Evolutionary conservation across 2,797 vertebrate species (phyloP).

Genomic region (Syngnathus rostellatus): DNA sequence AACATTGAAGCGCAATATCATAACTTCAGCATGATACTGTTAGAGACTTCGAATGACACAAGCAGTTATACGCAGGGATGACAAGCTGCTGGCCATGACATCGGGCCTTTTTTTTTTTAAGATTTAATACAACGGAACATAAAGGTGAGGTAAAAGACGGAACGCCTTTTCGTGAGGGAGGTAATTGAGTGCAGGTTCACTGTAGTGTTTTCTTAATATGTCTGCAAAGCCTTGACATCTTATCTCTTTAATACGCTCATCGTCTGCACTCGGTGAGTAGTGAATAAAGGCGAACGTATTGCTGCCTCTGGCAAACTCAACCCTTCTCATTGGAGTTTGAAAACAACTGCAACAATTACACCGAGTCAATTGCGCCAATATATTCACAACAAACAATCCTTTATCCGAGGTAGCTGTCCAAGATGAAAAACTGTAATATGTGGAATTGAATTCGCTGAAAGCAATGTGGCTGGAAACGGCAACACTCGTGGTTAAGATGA

Average conservation of each 20-base stretch:
- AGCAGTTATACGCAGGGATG: constrained; percentile 30
- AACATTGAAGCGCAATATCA: constrained; percentile 35
- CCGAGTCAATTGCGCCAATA: too few relatives aligned
- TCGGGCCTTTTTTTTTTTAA: neutral
- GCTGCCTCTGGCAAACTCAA: neutral
- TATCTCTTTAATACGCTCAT: neutral
- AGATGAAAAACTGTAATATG: too few relatives aligned
- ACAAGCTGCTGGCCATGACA: constrained; percentile 22
- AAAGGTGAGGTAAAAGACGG: neutral
- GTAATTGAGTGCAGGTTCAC: neutral
- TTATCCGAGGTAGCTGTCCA: too few relatives aligned
- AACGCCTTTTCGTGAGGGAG: neutral
- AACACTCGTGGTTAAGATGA: constrained; percentile 2
- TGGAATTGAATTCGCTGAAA: neutral
- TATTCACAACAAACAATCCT: too few relatives aligned
- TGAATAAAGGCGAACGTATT: neutral
- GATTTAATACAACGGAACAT: neutral
- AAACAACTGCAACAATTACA: neutral
- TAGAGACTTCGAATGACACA: neutral
- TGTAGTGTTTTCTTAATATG: neutral
- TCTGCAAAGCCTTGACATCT: neutral
- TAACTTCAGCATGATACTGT: constrained; percentile 17
- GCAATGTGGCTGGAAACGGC: constrained; percentile 29
- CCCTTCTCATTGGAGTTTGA: neutral
- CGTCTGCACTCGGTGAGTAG: neutral